A percentile compares a stretch with the other conserved stretches of the same genome.
These are phyloP conservation scores for Ondatra zibethicus DNA, from an alignment of 2,113 vertebrate genomes.

Conservation along the genomic window DNA sequence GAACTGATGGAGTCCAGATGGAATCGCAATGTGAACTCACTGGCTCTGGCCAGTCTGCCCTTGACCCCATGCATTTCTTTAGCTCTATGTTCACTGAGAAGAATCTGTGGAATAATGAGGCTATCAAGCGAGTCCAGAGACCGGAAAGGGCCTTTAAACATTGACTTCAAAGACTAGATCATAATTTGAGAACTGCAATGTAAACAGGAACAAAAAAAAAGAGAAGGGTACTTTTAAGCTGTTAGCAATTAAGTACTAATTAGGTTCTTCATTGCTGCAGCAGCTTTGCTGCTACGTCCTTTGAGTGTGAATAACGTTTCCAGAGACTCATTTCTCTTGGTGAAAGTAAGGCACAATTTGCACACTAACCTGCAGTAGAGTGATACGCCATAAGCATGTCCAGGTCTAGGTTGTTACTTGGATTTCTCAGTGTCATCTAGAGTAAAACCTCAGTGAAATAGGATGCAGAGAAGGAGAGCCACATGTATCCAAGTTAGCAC, in stretches of 20 bases:
- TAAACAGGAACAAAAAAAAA: conserved; percentile 53
- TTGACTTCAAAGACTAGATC: conserved; percentile 65
- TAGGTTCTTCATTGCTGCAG: neutral
- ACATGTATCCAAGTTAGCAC: neutral
- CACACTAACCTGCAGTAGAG: neutral
- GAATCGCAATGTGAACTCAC: conserved; percentile 15
- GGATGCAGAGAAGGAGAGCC: neutral
- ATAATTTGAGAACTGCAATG: conserved; percentile 56
- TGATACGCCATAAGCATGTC: neutral
- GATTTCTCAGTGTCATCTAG: conserved; percentile 32
- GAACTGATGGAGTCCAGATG: conserved; percentile 72
- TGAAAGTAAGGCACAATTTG: conserved; percentile 1
- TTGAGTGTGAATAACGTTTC: neutral
- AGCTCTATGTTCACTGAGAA: conserved; percentile 10
- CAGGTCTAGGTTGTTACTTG: neutral
- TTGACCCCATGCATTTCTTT: conserved; percentile 63
- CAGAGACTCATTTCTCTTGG: neutral
- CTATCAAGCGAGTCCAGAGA: conserved; percentile 17
- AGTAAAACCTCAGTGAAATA: neutral
- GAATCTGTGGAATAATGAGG: conserved; percentile 46
- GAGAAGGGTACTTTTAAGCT: neutral
- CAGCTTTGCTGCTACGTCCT: neutral
- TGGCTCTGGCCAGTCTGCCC: neutral
- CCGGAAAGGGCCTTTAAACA: conserved; percentile 36
- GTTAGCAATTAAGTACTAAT: conserved; percentile 58